A percentile compares a stretch with the other conserved stretches of the same genome.
Conservation (phyloP, 2,888 invertebrate species). For the Dicycla oo region DNA sequence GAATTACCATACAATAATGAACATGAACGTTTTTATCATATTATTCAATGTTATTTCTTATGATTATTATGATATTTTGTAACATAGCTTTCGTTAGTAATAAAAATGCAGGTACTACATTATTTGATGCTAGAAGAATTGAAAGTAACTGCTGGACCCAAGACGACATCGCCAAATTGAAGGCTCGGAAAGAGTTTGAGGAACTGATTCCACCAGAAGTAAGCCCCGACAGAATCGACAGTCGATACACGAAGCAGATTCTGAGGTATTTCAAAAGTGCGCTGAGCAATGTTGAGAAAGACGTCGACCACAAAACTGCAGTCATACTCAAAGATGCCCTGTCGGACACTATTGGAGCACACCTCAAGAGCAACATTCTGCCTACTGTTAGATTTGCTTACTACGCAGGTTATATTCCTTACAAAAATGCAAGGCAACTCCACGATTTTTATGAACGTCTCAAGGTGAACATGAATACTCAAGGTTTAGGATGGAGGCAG, state of each 20-base stretch:
- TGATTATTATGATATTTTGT: conserved; percentile 73
- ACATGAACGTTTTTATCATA: conserved; percentile 61
- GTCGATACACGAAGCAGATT: conserved; percentile 75
- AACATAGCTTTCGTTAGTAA: conserved; percentile 65
- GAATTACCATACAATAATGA: conserved; percentile 42
- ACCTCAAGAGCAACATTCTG: conserved; percentile 80
- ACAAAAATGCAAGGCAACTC: conserved; percentile 75
- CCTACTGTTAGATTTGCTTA: conserved; percentile 83
- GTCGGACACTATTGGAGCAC: conserved; percentile 83
- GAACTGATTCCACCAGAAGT: conserved; percentile 73
- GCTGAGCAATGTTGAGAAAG: conserved; percentile 67
- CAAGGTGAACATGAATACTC: conserved; percentile 80
- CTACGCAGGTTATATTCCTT: conserved; percentile 85
- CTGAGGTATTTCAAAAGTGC: conserved; percentile 78
- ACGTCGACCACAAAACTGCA: conserved; percentile 66
- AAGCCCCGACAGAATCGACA: conserved; percentile 77
- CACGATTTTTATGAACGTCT: conserved; percentile 79
- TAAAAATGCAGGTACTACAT: conserved; percentile 78
- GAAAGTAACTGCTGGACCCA: conserved; percentile 79
- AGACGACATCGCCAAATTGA: conserved; percentile 80
- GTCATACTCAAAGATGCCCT: conserved; percentile 78
- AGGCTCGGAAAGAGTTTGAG: conserved; percentile 81
- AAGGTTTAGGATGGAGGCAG: conserved; percentile 82
- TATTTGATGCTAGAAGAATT: conserved; percentile 75
- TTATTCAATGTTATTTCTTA: conserved; percentile 80